These are phyloP conservation scores for Bovichtus diacanthus DNA, from an alignment of 2,797 vertebrate genomes.

Conservation along the genomic window DNA sequence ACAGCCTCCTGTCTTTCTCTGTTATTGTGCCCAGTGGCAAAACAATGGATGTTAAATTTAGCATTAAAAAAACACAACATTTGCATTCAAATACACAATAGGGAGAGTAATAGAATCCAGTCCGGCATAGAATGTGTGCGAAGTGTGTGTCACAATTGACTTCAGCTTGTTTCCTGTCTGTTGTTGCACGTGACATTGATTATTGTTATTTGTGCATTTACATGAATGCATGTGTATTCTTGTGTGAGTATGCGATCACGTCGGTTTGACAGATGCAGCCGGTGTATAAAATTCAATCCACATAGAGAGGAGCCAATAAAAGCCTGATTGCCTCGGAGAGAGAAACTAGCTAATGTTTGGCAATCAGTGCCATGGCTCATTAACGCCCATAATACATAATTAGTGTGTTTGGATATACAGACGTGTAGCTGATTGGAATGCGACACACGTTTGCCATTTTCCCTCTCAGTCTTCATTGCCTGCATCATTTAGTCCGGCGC, in stretches of 20 bases:
- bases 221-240: neutral
- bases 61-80: neutral
- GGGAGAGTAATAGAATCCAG: neutral
- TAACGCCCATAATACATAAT: slow-evolving; percentile 70
- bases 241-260: neutral
- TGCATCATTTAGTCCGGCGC: slow-evolving; percentile 24
- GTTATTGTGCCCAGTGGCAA: neutral
- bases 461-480: slow-evolving; percentile 28
- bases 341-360: slow-evolving; percentile 65
- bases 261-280: slow-evolving; percentile 35
- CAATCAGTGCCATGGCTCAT: slow-evolving; percentile 72
- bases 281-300: slow-evolving; percentile 37
- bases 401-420: slow-evolving; percentile 65
- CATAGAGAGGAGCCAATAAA: slow-evolving; percentile 55
- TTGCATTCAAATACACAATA: slow-evolving; percentile 1
- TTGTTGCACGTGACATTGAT: slow-evolving; percentile 13
- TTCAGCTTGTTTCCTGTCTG: neutral
- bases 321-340: slow-evolving; percentile 59
- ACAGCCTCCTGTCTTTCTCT: neutral
- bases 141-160: slow-evolving; percentile 8
- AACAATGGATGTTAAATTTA: slow-evolving; percentile 1
- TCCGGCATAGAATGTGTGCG: neutral
- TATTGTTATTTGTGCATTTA: slow-evolving; percentile 10
- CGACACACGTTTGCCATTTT: slow-evolving; percentile 25
- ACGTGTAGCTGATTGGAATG: slow-evolving; percentile 53